A percentile compares a stretch with the other conserved stretches of the same genome.
phyloP scores from a whole-genome alignment of 2,888 invertebrate genomes.

The Sarcophaga caerulescens region DNA sequence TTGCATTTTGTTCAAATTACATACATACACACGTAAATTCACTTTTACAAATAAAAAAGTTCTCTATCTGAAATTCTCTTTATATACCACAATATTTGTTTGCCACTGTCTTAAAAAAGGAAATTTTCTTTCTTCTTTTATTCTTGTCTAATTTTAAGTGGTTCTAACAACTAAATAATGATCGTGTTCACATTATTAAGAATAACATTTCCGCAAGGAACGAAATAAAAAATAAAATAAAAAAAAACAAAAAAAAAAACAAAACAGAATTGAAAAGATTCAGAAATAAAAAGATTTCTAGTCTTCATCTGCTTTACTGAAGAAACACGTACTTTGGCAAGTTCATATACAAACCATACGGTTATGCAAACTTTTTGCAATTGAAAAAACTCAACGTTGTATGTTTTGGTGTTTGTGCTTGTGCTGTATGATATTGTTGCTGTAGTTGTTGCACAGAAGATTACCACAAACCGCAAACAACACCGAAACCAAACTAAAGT shows the following conservation, averaged over 20 bases:
- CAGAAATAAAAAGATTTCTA: background rate
- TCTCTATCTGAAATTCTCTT: background rate
- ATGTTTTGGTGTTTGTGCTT: no score
- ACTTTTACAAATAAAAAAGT: no score
- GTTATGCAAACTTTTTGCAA: slow-evolving; percentile 47
- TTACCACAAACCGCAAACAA: slow-evolving; percentile 53
- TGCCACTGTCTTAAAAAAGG: background rate
- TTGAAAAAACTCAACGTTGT: slow-evolving; percentile 29
- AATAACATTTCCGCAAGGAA: slow-evolving; percentile 54
- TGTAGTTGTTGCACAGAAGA: slow-evolving; percentile 14
- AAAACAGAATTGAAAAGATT: background rate
- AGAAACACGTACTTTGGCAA: slow-evolving; percentile 23
- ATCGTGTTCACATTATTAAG: slow-evolving; percentile 53
- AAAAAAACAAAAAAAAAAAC: background rate
- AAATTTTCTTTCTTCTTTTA: slow-evolving; percentile 6
- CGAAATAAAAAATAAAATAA: background rate
- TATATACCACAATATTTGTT: background rate
- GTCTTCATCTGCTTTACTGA: slow-evolving; percentile 1
- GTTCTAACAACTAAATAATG: slow-evolving; percentile 56
- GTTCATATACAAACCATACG: background rate
- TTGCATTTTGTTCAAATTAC: no score
- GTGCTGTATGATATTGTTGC: background rate
- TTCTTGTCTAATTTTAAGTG: slow-evolving; percentile 40
- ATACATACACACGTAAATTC: no score
- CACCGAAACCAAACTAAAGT: slow-evolving; percentile 44